Base-by-base conservation (phyloP, 2,888 invertebrate species). In the Chymomyza procnemis region DNA sequence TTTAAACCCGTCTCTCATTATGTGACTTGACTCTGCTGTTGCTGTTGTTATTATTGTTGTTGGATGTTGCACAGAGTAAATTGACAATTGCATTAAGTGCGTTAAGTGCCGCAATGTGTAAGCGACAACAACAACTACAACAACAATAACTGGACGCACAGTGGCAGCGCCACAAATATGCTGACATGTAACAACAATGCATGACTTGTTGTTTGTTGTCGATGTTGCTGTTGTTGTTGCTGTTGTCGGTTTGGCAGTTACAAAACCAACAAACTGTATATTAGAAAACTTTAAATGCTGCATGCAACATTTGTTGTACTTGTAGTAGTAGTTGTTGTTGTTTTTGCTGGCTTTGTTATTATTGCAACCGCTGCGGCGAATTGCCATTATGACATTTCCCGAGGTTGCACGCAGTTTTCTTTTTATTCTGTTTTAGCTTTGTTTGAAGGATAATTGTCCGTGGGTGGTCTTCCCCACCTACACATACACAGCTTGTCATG, bases 61-160 rank as follows among this genome's bases (percentile, higher is more conserved):
- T 50, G 50, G 4, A 50, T 19, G 64, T 65, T 73, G 57, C 63
- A 46, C 66, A 61, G 63, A 66, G 76, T 73, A 74, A 79, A 77
- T 79, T 77, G 80, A 79, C 80, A 80, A 84, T 80, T 84, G 81
- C 68, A 79, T 80, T 75, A 84, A 80, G 79, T 72, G 75, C 69
- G 77, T 78, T 78, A 79, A 83, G 79, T 80, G 74, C 78, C 19
- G 50, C 64, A 64, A 22, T 59, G 47, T 64, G 46, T 12, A 65
- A 59, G 30, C 59, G 60, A 18, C 19, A 61, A 12, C 26, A 55
- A 41, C 61, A 66, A 59, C 54, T 63, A 65, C 57, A 68, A 70
- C 57, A 71, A 71, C 59, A 70, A 69, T 21, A 61, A 46, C 41
- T 48, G 48, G 21, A 56, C 61, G 16, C 55, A 50, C 52, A 65